phyloP scores from a whole-genome alignment of 2,797 vertebrate genomes.

The Zalophus californianus region DNA sequence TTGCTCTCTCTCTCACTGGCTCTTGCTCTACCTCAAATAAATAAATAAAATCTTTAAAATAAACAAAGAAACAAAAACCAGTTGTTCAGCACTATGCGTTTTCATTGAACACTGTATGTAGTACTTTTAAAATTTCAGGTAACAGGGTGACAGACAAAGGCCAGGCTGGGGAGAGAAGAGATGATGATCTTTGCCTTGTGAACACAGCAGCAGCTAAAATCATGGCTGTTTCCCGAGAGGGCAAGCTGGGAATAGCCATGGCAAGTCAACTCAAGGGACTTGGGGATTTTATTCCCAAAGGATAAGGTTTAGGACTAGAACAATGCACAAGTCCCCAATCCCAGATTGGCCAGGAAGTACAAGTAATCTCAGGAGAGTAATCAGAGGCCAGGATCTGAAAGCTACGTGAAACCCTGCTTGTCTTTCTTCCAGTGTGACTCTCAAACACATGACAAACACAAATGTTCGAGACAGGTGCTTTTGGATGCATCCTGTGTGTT shows the following conservation, averaged over 20 bases:
- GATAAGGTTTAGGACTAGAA: constrained; percentile 28
- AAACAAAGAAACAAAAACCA: background rate
- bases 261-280: background rate
- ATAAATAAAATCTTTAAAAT: background rate
- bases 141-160: background rate
- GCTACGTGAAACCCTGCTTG: constrained; percentile 53
- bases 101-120: background rate
- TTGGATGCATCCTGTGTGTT: background rate
- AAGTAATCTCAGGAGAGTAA: constrained; percentile 52
- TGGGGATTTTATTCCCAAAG: background rate
- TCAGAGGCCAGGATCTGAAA: background rate
- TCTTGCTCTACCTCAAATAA: background rate
- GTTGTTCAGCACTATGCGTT: background rate
- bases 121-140: background rate
- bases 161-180: background rate
- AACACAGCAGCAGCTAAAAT: background rate
- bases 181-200: background rate
- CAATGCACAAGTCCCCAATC: constrained; percentile 63
- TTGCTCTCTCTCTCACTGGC: too few relatives aligned
- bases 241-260: background rate
- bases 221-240: background rate
- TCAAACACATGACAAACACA: background rate
- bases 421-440: background rate
- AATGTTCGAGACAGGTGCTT: background rate
- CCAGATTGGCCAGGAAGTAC: constrained; percentile 74